These are phyloP conservation scores for Salvelinus namaycush DNA, from an alignment of 2,113 vertebrate genomes.

Conservation along the genomic window DNA sequence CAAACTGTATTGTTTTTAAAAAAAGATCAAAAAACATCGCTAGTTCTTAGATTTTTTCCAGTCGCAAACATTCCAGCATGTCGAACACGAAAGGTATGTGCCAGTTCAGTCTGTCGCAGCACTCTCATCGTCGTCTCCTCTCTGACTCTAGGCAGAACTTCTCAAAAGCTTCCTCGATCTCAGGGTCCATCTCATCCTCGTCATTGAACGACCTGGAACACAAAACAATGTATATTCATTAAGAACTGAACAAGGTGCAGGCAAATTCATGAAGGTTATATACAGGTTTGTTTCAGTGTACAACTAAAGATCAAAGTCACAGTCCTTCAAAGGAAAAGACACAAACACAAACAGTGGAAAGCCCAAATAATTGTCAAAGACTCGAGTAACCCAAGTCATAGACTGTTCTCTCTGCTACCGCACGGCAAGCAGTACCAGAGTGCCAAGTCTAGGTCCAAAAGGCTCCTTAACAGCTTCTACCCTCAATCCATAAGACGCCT, in stretches of 20 bases:
- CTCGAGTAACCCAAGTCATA: too few species aligned
- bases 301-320: too few species aligned
- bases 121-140: conserved; percentile 76
- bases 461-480: too few species aligned
- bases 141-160: conserved; percentile 95
- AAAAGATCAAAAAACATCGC: conserved; percentile 23
- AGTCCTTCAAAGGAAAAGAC: too few species aligned
- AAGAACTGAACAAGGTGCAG: not conserved
- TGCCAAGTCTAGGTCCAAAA: too few species aligned
- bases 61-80: conserved; percentile 41
- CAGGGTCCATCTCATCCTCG: conserved; percentile 95
- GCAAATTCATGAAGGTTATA: not conserved
- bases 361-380: too few species aligned
- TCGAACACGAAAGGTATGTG: conserved; percentile 31
- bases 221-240: not conserved
- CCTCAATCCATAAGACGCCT: too few species aligned
- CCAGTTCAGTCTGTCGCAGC: conserved; percentile 16
- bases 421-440: too few species aligned
- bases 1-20: conserved; percentile 46
- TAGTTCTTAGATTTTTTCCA: conserved; percentile 29
- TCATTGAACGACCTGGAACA: conserved; percentile 76
- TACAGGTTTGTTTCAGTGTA: too few species aligned
- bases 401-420: too few species aligned
- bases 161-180: conserved; percentile 96
- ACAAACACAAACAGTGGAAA: too few species aligned